Conservation (phyloP, 30 jellyfish, hydroid and myxozoan genomes). For the Chironex yamaguchii region DNA sequence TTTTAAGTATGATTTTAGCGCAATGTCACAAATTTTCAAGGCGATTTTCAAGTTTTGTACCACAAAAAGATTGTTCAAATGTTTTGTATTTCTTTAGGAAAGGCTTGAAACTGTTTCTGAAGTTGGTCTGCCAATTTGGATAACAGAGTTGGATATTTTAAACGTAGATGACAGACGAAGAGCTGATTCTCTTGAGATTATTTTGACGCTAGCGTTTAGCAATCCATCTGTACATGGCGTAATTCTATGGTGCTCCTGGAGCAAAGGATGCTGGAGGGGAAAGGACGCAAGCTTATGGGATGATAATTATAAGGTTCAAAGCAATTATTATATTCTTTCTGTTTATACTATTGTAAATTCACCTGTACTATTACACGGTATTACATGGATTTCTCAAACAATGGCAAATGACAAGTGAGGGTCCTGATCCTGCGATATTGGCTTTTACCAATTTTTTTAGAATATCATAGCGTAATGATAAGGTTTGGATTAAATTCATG, state of each 20-base stretch:
- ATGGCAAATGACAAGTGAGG: too few relatives aligned
- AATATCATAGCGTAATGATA: too few relatives aligned
- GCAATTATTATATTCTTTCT: too few relatives aligned
- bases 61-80: neutral
- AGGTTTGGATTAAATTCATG: too few relatives aligned
- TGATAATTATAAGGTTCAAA: constrained; percentile 68
- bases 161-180: constrained; percentile 73
- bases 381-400: too few relatives aligned
- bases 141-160: constrained; percentile 85
- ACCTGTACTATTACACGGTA: too few relatives aligned
- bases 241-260: constrained; percentile 88
- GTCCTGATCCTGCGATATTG: too few relatives aligned
- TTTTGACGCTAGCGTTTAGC: constrained; percentile 83
- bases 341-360: too few relatives aligned
- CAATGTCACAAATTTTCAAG: too few relatives aligned
- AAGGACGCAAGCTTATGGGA: constrained; percentile 80
- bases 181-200: constrained; percentile 77
- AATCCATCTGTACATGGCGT: constrained; percentile 88
- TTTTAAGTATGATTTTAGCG: too few relatives aligned
- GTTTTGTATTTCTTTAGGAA: constrained; percentile 54
- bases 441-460: too few relatives aligned
- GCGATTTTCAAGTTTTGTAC: too few relatives aligned
- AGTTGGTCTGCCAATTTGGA: constrained; percentile 95
- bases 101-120: constrained; percentile 78
- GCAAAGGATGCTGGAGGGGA: constrained; percentile 90